phyloP scores from a whole-genome alignment of 2,113 vertebrate species.

The Ginglymostoma cirratum region DNA sequence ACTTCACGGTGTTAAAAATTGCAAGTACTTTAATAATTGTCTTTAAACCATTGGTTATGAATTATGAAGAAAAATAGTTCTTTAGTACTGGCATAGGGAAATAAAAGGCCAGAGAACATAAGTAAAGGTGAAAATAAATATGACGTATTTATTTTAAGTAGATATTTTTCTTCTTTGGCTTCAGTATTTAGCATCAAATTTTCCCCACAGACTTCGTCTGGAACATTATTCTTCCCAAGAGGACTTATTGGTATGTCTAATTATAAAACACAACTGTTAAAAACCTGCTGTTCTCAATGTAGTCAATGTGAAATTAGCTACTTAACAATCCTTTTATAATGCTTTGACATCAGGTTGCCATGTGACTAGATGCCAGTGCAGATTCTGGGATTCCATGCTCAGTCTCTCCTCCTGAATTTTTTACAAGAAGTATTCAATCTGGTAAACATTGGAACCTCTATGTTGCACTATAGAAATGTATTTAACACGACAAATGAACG shows the following conservation, averaged over 20 bases:
- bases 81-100: too few species aligned
- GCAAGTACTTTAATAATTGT: not conserved
- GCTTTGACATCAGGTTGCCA: not conserved
- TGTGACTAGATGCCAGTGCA: not conserved
- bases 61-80: not conserved
- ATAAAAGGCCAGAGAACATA: not conserved
- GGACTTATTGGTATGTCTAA: conserved; percentile 25
- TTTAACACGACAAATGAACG: not conserved
- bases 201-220: not conserved
- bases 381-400: not conserved
- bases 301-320: conserved; percentile 15
- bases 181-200: not conserved
- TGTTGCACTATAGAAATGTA: not conserved
- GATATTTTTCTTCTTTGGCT: not conserved
- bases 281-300: conserved; percentile 9
- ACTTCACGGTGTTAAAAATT: not conserved
- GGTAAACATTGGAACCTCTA: not conserved
- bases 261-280: conserved; percentile 32
- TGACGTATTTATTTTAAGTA: not conserved
- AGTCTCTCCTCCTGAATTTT: not conserved
- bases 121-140: not conserved
- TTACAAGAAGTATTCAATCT: not conserved
- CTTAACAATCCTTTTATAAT: conserved; percentile 21
- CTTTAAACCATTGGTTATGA: not conserved
- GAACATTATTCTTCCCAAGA: conserved; percentile 1